Percentiles rank a stretch among this genome's conserved stretches.
Evolutionary conservation across 2,113 vertebrate species (phyloP).

Genomic region (Lamprologus callipterus): DNA sequence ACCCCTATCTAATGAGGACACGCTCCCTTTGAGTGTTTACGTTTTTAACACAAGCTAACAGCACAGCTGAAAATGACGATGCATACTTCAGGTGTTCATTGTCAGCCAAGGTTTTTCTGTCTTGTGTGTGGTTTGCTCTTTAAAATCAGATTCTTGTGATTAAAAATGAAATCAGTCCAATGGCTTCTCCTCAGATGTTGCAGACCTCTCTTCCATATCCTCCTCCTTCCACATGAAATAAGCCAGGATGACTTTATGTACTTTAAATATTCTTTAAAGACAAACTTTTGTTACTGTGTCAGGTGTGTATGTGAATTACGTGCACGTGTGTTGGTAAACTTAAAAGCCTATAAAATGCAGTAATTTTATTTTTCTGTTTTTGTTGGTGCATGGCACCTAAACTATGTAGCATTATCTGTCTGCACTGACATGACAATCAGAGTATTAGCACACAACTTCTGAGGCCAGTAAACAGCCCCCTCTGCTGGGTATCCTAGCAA

Average conservation of each 20-base stretch:
- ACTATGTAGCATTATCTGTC: neutral
- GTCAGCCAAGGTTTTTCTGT: neutral
- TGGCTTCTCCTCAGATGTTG: neutral
- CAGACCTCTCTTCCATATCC: neutral
- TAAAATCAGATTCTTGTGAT: neutral
- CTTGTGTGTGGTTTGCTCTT: neutral
- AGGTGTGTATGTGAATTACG: neutral
- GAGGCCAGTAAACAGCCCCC: neutral
- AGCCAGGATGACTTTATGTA: neutral
- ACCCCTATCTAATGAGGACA: neutral
- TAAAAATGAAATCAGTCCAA: neutral
- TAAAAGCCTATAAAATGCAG: neutral
- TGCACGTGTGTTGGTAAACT: neutral
- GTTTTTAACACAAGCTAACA: neutral
- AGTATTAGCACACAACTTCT: neutral
- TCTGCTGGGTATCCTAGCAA: neutral
- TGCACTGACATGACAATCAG: neutral
- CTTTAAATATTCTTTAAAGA: neutral
- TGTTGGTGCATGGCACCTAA: rapidly evolving
- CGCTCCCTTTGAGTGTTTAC: neutral
- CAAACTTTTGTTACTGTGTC: rapidly evolving
- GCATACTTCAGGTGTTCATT: neutral
- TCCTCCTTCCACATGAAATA: neutral
- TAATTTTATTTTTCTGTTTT: neutral
- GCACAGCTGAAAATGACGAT: rapidly evolving